Percentiles rank a stretch among this genome's conserved stretches.
These are phyloP conservation scores for Peucedramus taeniatus DNA, from an alignment of 2,113 vertebrate species.

Conservation along the genomic window DNA sequence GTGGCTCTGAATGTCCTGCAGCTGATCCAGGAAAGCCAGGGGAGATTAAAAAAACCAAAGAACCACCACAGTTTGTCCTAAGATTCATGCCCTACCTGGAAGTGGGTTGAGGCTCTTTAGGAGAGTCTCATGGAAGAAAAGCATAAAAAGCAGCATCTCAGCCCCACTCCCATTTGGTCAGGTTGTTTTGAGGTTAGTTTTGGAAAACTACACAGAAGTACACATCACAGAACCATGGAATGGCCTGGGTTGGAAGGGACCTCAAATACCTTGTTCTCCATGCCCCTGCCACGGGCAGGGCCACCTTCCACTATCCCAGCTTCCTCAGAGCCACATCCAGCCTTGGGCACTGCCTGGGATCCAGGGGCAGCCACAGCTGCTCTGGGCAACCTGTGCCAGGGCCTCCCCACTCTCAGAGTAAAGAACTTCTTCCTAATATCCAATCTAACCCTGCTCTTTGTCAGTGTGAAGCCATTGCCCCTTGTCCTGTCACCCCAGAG, in stretches of 20 bases:
- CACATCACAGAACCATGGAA: not conserved
- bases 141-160: not conserved
- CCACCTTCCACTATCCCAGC: fast-evolving
- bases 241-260: not conserved
- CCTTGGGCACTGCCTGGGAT: not conserved
- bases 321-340: not conserved
- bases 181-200: not conserved
- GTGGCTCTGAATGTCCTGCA: not conserved
- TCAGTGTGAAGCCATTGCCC: not conserved
- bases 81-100: not conserved
- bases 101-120: not conserved
- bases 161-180: not conserved
- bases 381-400: not conserved
- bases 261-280: not conserved
- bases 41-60: not conserved
- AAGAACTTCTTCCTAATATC: not conserved
- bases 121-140: not conserved
- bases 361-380: not conserved
- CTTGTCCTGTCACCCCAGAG: not conserved
- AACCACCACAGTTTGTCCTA: not conserved
- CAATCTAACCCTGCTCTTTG: fast-evolving
- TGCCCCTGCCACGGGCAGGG: not conserved
- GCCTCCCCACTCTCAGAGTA: fast-evolving
- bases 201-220: not conserved
- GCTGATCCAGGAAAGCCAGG: not conserved